phyloP scores from a whole-genome alignment of 1,140 invertebrate species.

The Drosophila rufa region DNA sequence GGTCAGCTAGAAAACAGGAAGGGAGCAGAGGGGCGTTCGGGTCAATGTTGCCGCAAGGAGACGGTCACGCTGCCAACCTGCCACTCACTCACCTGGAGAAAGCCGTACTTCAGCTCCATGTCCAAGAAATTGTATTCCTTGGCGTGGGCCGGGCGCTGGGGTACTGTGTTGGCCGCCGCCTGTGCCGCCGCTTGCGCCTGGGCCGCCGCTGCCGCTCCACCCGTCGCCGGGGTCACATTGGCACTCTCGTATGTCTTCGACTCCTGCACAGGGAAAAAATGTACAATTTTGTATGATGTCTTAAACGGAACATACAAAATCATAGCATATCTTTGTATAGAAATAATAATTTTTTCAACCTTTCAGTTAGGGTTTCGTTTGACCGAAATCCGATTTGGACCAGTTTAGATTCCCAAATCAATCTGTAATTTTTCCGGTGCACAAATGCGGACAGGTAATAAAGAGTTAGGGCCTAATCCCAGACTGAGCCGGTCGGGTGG shows the following conservation, averaged over 20 bases:
- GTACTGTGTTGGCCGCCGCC: conserved; percentile 58
- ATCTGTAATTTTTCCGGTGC: conserved; percentile 1
- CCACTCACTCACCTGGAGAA: conserved; percentile 91
- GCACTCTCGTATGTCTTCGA: conserved; percentile 81
- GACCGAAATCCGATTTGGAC: neutral
- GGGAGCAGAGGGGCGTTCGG: neutral
- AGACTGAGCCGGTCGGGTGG: conserved; percentile 20
- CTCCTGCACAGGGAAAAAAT: conserved; percentile 58
- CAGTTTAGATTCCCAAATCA: neutral
- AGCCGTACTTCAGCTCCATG: conserved; percentile 96
- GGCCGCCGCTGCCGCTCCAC: conserved; percentile 39
- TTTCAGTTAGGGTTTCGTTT: neutral
- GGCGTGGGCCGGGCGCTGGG: conserved; percentile 86
- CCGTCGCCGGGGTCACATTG: conserved; percentile 46
- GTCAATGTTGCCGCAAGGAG: conserved; percentile 3
- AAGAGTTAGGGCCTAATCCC: conserved; percentile 42
- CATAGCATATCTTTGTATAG: neutral
- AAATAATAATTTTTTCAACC: neutral
- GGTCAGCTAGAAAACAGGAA: conserved; percentile 90
- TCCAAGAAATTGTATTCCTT: conserved; percentile 95
- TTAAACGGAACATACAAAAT: no score
- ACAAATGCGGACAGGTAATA: conserved; percentile 29
- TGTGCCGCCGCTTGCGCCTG: conserved; percentile 68
- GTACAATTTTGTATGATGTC: no score
- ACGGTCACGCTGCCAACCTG: conserved; percentile 18